Base-by-base conservation (phyloP, 1,140 invertebrate species). In the Drosophila sproati region DNA sequence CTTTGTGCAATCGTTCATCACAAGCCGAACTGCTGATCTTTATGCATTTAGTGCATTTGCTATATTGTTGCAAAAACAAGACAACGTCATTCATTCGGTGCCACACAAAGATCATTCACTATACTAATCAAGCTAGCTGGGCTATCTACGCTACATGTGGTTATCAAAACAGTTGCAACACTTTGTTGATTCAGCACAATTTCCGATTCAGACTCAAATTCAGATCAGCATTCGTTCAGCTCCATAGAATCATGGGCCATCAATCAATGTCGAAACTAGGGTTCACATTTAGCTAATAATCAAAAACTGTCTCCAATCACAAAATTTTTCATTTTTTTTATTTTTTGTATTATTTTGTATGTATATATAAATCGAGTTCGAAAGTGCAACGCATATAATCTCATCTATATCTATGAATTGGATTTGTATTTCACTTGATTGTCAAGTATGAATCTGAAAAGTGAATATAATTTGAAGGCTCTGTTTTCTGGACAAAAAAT, bases 11-110 rank as follows among this genome's bases (percentile, higher is more conserved):
- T 29, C 32, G 5, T 57, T 51, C 45, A 52, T 2, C 39, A 41
- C 10, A 10, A 41, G 0, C 39, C 43, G 52, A 66, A 72, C 61
- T 72, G 6, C 39, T 55, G 59, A 64, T 66, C 60, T 52, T 29
- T 68, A 29, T 20, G 20, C 20, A 20, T 20, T 20, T 20, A 20
- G 20, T 51, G 66, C 45, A 68, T 50, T 29, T 34, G 12, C 34
- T 20, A 10, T 12, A 31, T 29, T 20, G 20, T 8, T 10, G 10
- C 12, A 6, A 29, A 8, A 60, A 43, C 43, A 73, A 54, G 20
- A 39, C 54, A 54, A 43, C 31, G 28, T 41, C 60, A 41, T 71
- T 72, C 69, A 64, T 50, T 51, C 20, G 1, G 20, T 20, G 20
- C 28, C 29, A 50, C 4, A 35, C 61, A 52, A 63, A 51, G 35